A percentile compares a stretch with the other conserved stretches of the same genome.
These are phyloP conservation scores for Buathra laborator DNA, from an alignment of 2,888 invertebrate species.

Conservation along the genomic window DNA sequence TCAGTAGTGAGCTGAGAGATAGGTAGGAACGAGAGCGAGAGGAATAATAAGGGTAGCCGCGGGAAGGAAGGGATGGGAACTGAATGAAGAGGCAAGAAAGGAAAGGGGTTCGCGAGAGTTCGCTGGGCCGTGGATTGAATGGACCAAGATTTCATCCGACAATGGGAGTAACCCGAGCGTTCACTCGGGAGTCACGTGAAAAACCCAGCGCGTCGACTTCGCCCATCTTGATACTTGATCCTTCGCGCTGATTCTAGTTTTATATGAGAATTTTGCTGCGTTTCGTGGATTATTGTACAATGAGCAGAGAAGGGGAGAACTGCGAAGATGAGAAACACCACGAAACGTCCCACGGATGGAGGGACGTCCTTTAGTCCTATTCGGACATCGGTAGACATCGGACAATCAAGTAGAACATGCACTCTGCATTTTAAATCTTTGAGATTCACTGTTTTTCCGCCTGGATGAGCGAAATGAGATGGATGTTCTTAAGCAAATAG, in stretches of 20 bases:
- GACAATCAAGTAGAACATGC: slow-evolving; percentile 6
- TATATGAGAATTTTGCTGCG: slow-evolving; percentile 15
- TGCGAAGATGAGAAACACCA: not conserved
- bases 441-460: slow-evolving; percentile 43
- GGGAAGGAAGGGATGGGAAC: slow-evolving; percentile 41
- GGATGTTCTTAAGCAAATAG: slow-evolving; percentile 55
- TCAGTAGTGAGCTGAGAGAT: slow-evolving; percentile 40
- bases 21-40: slow-evolving; percentile 44
- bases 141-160: slow-evolving; percentile 50
- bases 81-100: slow-evolving; percentile 54
- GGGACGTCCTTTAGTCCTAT: slow-evolving; percentile 2
- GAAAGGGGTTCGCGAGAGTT: slow-evolving; percentile 48
- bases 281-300: slow-evolving; percentile 26
- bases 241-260: slow-evolving; percentile 19
- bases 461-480: slow-evolving; percentile 48
- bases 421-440: slow-evolving; percentile 74
- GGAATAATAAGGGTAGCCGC: slow-evolving; percentile 48
- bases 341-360: not conserved
- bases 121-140: slow-evolving; percentile 46
- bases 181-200: slow-evolving; percentile 41
- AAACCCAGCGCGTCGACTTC: slow-evolving; percentile 25
- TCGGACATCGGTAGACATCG: slow-evolving; percentile 25
- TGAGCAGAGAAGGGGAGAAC: not conserved
- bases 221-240: not conserved
- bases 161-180: slow-evolving; percentile 43